Base-by-base conservation (phyloP, 1,140 invertebrate genomes). In the Cotesia chilonis region DNA sequence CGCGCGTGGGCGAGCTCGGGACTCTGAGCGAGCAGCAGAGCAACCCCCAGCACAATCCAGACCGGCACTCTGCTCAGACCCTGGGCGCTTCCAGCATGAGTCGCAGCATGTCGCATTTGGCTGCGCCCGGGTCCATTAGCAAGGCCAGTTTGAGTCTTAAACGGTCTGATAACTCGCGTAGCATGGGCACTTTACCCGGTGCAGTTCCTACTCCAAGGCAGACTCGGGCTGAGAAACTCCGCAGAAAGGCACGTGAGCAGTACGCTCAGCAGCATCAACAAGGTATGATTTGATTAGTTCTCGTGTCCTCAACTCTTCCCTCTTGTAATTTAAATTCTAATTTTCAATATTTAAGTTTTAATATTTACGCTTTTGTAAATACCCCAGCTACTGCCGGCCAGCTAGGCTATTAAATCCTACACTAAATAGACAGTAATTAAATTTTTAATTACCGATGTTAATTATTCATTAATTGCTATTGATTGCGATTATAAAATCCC, bases 21-120 rank as follows among this genome's bases (percentile, higher is more conserved):
- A 85, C 88, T 71, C 79, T 89, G 79, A 79, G 83, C 77, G 88
- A 89, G 83, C 83, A 80, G 71, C 80, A 80, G 71, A 47, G 10
- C 41, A 47, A 47, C 10, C 41, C 6, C 2, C 65, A 72, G 17
- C 54, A 59, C 6, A 28, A 54, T 59, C 68, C 41, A 14, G 10
- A 61, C 4, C 65, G 66, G 5, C 66, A 72, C 37, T 12, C 14
- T 4, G 78, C 77, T 71, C 84, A 83, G 79, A 83, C 83, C 77
- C 80, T 85, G 76, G 82, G 82, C 75, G 83, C 84, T 83, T 83
- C 84, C 82, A 89, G 87, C 76, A 89, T 89, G 88, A 91, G 90
- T 79, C 89, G 91, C 82, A 92, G 91, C 87, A 91, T 92, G 90
- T 91, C 90, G 79, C 90, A 91, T 78, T 85, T 91, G 80, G 90